Percentiles rank a stretch among this genome's conserved stretches.
These are phyloP conservation scores for Baronia brevicornis DNA, from an alignment of 2,888 invertebrate species.

Conservation along the genomic window DNA sequence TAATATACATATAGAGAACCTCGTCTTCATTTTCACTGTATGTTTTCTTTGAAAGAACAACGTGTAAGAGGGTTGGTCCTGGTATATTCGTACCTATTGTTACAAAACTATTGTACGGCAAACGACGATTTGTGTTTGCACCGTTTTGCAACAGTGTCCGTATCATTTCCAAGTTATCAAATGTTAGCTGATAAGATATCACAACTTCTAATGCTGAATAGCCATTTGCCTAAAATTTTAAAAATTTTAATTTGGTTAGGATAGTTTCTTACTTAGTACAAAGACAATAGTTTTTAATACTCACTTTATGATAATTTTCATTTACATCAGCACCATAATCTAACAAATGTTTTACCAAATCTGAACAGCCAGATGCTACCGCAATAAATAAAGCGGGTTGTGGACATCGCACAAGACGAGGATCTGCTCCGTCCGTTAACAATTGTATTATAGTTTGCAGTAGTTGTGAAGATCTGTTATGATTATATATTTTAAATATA, in stretches of 20 bases:
- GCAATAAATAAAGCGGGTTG: conserved; percentile 49
- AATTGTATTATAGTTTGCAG: conserved; percentile 42
- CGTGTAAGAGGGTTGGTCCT: conserved; percentile 55
- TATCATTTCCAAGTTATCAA: conserved; percentile 39
- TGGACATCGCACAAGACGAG: conserved; percentile 43
- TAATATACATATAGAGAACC: too few relatives aligned
- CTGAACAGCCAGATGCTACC: conserved; percentile 30
- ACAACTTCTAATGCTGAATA: conserved; percentile 49
- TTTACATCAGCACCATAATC: conserved; percentile 47
- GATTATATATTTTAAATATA: conserved; percentile 9
- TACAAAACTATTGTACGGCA: conserved; percentile 20
- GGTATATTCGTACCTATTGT: conserved; percentile 16
- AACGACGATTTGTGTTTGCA: conserved; percentile 34
- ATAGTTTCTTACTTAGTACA: not conserved
- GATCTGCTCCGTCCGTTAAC: conserved; percentile 47
- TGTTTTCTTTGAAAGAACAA: conserved; percentile 35
- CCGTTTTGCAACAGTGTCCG: conserved; percentile 41
- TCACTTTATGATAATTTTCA: conserved; percentile 42
- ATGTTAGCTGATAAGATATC: conserved; percentile 37
- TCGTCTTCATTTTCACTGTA: conserved; percentile 37
- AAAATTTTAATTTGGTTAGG: conserved; percentile 14
- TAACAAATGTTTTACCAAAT: conserved; percentile 38
- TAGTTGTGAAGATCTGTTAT: conserved; percentile 45
- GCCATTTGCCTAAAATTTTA: conserved; percentile 34
- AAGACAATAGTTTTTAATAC: not conserved